Base-by-base conservation (phyloP, 1,140 invertebrate species). In the Trissolcus basalis region DNA sequence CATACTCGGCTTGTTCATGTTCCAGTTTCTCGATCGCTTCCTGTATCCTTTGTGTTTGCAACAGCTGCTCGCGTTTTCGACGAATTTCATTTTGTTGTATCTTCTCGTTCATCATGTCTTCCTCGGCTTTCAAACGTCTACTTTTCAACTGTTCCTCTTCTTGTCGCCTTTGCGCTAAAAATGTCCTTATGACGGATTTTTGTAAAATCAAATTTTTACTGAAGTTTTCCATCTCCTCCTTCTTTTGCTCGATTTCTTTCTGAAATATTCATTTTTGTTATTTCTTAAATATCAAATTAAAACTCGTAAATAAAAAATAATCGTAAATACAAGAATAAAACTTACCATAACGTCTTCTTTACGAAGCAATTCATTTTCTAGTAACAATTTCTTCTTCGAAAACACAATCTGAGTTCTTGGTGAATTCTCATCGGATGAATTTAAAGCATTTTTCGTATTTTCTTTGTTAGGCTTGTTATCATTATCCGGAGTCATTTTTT, bases 191-290 rank as follows among this genome's bases (percentile, higher is more conserved):
- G 7, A 83, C 48, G 33, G 81, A 78, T 33, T 85, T 81, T 49
- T 88, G 71, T 27, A 85, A 39, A 35, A 83, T 76, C 6, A 90
- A 80, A 7, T 59, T 75, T 61, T 79, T 79, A 16, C 82, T 80
- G 33, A 85, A 84, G 32, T 82, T 78, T 56, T 86, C 72, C 89
- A 88, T 88, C 6, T 85, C 76, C 41, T 87, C 81, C 54, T 86
- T 78, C 36, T 68, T 80, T 4, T 73, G 55, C 0, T 84, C 70
- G 5, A 87, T 76, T 33, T 70, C 72, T 80, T 84, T 81, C 79
- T 85, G 43, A 53, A 58, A 50, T 15, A 19, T 50, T 44, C 27
- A 51, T 15, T 43, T 50, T 47, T 50, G 41, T 43, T 44, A n/a
- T 58, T 33, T 39, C 53, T 41, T 47, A 60, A n/a, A 60, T 27